phyloP scores from a whole-genome alignment of 2,113 vertebrate genomes.

The Erythrolamprus reginae region DNA sequence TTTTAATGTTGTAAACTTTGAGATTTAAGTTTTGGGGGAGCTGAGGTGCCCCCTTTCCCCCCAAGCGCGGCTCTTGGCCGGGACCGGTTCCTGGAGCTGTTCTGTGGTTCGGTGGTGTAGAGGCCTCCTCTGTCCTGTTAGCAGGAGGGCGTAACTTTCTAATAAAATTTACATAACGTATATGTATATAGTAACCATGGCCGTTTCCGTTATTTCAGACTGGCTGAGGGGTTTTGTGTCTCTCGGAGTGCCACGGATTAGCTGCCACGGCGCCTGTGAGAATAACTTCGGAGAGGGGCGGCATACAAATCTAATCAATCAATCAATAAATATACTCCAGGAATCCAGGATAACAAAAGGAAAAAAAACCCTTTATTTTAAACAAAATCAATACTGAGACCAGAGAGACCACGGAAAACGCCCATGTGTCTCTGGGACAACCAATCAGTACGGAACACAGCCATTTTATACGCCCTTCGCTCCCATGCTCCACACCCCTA shows the following conservation, averaged over 20 bases:
- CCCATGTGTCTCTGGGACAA: no score
- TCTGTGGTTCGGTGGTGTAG: constrained; percentile 67
- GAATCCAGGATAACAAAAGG: no score
- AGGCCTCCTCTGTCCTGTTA: constrained; percentile 62
- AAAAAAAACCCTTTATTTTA: no score
- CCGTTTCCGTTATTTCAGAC: not conserved
- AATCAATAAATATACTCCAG: no score
- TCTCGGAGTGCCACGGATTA: no score
- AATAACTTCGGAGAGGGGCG: no score
- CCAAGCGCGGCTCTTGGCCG: not conserved
- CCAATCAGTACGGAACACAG: no score
- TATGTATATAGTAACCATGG: not conserved
- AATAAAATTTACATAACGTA: constrained; percentile 53
- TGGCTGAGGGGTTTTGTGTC: not conserved
- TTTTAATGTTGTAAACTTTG: not conserved
- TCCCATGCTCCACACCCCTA: no score
- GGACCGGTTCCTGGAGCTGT: constrained; percentile 36
- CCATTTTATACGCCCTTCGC: no score
- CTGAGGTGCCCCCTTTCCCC: not conserved
- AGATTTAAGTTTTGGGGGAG: not conserved
- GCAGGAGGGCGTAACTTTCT: constrained; percentile 70
- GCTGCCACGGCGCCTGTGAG: not conserved
- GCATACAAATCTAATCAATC: no score
- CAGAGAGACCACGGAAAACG: no score
- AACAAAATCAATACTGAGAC: no score